Evolutionary conservation across 2,888 invertebrate genomes (phyloP).

Genomic region (Chalcis sispes): DNA sequence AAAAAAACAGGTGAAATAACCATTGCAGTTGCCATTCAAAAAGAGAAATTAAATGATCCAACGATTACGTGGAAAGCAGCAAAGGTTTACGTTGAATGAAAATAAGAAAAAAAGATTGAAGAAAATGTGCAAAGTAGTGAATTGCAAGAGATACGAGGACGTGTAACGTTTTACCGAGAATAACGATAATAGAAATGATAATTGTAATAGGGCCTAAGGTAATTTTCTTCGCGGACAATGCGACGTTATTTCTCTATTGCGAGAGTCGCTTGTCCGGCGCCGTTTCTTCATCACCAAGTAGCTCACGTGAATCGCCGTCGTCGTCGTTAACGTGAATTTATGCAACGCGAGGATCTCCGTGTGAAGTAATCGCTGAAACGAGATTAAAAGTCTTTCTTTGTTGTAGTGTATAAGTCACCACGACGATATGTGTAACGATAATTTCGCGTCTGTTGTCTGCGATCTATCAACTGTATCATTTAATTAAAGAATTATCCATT

Average conservation of each 20-base stretch:
- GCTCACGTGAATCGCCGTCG: conserved; percentile 3
- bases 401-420: neutral
- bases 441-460: neutral
- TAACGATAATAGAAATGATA: conserved; percentile 65
- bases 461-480: too few relatives aligned
- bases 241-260: conserved; percentile 61
- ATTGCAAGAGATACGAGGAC: neutral
- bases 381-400: conserved; percentile 14
- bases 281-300: neutral
- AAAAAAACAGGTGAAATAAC: neutral
- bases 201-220: conserved; percentile 63
- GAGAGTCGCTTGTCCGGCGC: conserved; percentile 29
- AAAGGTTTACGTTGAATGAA: neutral
- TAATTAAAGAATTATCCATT: too few relatives aligned
- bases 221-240: conserved; percentile 63
- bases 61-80: conserved; percentile 3
- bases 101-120: neutral
- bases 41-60: neutral
- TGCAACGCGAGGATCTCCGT: neutral
- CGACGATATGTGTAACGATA: neutral
- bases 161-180: conserved; percentile 24
- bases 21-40: neutral
- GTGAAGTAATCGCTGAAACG: conserved; percentile 4
- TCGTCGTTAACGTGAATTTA: neutral
- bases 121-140: neutral